Percentiles rank a stretch among this genome's conserved stretches.
Conservation (phyloP, 2,113 vertebrate species). For the Todiramphus chloris region DNA sequence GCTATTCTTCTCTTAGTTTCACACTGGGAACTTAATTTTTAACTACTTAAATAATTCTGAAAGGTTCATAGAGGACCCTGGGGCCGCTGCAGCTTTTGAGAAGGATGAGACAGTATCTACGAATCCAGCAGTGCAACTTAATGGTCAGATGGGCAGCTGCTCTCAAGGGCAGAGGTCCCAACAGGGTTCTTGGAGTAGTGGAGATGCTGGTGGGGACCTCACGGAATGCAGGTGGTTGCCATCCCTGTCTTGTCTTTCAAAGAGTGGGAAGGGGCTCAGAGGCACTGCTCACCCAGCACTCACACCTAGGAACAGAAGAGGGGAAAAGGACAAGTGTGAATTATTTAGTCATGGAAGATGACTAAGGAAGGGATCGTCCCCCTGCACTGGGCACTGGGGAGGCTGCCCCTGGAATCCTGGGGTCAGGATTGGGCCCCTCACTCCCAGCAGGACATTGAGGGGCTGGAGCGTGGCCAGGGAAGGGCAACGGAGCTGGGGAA, state of each 20-base stretch:
- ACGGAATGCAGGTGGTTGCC: fast-evolving
- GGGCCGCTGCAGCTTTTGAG: not conserved
- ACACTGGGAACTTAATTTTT: not conserved
- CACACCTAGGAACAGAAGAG: fast-evolving
- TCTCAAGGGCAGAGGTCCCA: no score
- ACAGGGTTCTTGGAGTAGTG: fast-evolving
- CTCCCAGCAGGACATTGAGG: no score
- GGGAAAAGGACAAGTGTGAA: not conserved
- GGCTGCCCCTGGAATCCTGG: no score
- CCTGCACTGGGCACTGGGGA: no score
- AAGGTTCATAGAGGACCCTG: fast-evolving
- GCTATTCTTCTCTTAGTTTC: not conserved
- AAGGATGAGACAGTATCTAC: not conserved
- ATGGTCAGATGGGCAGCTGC: no score
- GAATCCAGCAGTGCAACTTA: not conserved
- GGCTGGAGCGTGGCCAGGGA: no score
- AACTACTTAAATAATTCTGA: not conserved
- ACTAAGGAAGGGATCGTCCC: not conserved
- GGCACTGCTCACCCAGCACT: not conserved
- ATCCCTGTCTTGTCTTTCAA: not conserved
- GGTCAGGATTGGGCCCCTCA: no score
- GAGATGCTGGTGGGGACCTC: not conserved
- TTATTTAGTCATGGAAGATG: not conserved
- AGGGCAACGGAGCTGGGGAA: no score
- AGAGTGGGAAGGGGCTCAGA: not conserved